Percentiles rank a stretch among this genome's conserved stretches.
phyloP scores from a whole-genome alignment of 2,113 vertebrate genomes.

The Phrynosoma platyrhinos region DNA sequence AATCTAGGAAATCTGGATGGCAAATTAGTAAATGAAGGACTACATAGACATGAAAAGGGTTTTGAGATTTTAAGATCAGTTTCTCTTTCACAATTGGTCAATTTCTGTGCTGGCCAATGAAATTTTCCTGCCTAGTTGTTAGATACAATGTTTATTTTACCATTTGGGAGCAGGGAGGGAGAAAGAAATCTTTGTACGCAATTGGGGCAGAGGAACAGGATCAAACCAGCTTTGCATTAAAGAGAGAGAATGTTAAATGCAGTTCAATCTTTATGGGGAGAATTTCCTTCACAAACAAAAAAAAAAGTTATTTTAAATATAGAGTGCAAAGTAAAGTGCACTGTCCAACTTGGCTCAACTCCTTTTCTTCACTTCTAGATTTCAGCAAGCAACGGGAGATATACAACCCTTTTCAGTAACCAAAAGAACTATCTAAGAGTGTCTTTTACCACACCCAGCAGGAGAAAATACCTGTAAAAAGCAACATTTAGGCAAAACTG shows the following conservation, averaged over 20 bases:
- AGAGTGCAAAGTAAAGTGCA: too few species aligned
- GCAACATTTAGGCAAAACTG: too few species aligned
- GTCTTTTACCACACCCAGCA: too few species aligned
- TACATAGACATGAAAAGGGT: neutral
- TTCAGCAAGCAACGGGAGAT: neutral
- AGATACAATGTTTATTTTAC: too few species aligned
- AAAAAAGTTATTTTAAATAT: neutral
- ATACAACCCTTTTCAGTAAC: neutral
- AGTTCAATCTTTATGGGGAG: neutral
- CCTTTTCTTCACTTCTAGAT: neutral
- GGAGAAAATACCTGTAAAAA: too few species aligned
- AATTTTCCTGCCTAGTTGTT: neutral
- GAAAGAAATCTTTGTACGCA: neutral
- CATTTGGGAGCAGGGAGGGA: neutral
- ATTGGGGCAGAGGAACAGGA: neutral
- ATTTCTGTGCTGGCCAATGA: neutral
- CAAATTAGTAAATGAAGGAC: neutral
- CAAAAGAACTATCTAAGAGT: too few species aligned
- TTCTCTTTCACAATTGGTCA: neutral
- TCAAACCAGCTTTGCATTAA: neutral
- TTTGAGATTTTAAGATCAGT: rapidly evolving
- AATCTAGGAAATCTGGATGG: rapidly evolving
- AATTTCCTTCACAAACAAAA: neutral
- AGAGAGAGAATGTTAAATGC: neutral
- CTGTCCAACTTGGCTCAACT: neutral